These are phyloP conservation scores for Echinometra lucunter DNA, from an alignment of 53 echinoderm and acorn worm genomes.

Conservation along the genomic window DNA sequence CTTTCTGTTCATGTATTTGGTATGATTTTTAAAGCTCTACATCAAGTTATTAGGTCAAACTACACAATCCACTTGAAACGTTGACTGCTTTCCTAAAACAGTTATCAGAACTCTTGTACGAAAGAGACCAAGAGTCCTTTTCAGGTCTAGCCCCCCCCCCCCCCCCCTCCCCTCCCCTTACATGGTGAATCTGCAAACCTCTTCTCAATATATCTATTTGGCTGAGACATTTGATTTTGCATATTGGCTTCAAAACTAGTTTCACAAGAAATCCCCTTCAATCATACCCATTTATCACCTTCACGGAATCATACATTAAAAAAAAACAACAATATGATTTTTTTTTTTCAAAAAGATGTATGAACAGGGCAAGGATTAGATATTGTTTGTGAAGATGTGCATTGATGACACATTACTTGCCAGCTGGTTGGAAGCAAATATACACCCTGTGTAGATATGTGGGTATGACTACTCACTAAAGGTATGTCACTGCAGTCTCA, in stretches of 20 bases:
- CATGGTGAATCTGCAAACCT: too few species aligned
- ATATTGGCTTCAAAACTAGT: background rate
- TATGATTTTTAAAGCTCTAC: too few species aligned
- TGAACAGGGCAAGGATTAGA: background rate
- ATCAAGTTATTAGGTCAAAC: too few species aligned
- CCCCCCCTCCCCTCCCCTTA: too few species aligned
- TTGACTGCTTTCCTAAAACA: too few species aligned
- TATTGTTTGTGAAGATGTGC: background rate
- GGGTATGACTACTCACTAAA: constrained; percentile 4
- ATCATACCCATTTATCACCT: too few species aligned
- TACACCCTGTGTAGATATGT: background rate
- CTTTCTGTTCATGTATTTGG: too few species aligned
- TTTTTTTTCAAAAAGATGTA: background rate
- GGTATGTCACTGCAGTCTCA: background rate
- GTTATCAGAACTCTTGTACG: too few species aligned
- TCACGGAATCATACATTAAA: background rate
- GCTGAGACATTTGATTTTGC: background rate
- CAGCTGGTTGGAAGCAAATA: background rate
- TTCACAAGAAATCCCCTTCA: background rate
- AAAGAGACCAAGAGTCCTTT: too few species aligned
- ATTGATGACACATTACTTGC: background rate
- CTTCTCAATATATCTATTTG: too few species aligned
- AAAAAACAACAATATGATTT: background rate
- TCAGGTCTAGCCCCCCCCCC: too few species aligned
- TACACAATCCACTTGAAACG: too few species aligned